A percentile compares a stretch with the other conserved stretches of the same genome.
These are phyloP conservation scores for Chrysemys picta DNA, from an alignment of 2,113 vertebrate genomes.

Conservation along the genomic window DNA sequence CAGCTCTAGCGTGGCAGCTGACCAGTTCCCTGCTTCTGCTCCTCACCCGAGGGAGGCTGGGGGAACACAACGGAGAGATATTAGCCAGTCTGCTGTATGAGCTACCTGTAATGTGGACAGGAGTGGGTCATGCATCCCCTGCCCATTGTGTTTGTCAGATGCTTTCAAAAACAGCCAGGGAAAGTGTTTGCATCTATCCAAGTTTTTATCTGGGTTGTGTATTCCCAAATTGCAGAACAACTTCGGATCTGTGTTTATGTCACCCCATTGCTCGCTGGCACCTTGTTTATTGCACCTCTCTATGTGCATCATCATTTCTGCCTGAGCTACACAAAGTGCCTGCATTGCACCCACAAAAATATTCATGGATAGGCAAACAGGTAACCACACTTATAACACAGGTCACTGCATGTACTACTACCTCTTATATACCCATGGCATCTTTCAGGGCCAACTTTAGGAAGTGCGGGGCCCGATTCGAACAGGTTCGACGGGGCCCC, in stretches of 20 bases:
- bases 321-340: not conserved
- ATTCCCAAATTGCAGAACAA: not conserved
- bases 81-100: not conserved
- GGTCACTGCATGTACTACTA: not conserved
- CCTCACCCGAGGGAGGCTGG: not conserved
- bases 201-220: not conserved
- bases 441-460: not conserved
- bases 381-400: not conserved
- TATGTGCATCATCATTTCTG: not conserved
- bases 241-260: not conserved
- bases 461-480: no score
- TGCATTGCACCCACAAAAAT: not conserved
- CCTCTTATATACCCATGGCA: not conserved
- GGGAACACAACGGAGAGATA: not conserved
- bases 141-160: accelerated
- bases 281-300: not conserved
- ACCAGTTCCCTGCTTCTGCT: not conserved
- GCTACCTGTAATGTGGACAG: accelerated
- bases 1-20: not conserved
- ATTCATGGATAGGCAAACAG: not conserved
- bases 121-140: not conserved
- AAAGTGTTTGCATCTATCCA: accelerated
- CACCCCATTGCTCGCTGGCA: not conserved
- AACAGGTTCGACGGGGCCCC: no score
- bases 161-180: not conserved